Base-by-base conservation (phyloP, 2,797 vertebrate genomes). In the Thripadectes ignobilis region DNA sequence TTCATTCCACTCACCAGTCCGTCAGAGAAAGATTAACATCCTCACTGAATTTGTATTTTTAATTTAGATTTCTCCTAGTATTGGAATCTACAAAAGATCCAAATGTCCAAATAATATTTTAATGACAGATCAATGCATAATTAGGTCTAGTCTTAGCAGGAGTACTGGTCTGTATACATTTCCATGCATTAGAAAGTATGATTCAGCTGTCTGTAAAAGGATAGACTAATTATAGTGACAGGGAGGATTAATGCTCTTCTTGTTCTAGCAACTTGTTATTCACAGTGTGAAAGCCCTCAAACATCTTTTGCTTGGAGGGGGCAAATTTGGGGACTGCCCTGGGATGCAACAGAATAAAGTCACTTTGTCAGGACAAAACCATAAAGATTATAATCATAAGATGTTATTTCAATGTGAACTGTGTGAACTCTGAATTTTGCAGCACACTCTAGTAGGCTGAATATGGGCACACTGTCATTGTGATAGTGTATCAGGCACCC, bases 161-260 rank as follows among this genome's bases (percentile, higher is more conserved):
- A 95, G 55, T 94, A 96, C 63, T 79, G 91, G 91, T 96, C 80
- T 96, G 88, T 96, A 92, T 94, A 92, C 49, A 86, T 96, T 96
- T 97, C 89, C 95, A 93, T 96, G 95, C 76, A 97, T 97, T 93
- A 94, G 69, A 93, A 97, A 94, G 91, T 96, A 95, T 88, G 92
- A 96, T 96, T 97, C 95, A 96, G 92, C 92, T 95, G 89, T 93
- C 91, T 84, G 73, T 96, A 88, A 75, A 91, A 92, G 85, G 95
- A 95, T 95, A 92, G 92, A 85, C 94, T 96, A 95, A 96, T 96
- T 95, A 95, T 65, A 88, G 89, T 94, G 93, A 94, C 95, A 93
- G 83, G 46, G 67, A 95, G 88, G 85, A 95, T 94, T 97, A 94
- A 92, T 94, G 88, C 92, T 95, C 59, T 85, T 95, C 93, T 96